Evolutionary conservation across 2,797 vertebrate genomes (phyloP).

Genomic region (Bovichtus variegatus): DNA sequence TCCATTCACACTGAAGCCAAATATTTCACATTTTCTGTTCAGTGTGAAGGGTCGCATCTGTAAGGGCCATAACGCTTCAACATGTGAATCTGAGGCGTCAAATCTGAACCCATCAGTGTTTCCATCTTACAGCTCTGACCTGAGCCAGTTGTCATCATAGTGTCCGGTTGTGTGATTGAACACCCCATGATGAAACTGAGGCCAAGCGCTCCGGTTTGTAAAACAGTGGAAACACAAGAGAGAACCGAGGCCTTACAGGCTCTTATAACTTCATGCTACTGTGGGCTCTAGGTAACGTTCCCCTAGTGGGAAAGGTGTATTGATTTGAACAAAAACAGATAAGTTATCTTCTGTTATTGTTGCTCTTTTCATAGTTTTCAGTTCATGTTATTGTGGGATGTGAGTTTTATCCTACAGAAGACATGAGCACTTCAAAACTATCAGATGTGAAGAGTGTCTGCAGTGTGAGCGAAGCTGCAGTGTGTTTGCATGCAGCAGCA

Average conservation of each 20-base stretch:
- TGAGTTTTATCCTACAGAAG: background rate
- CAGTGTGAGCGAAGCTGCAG: constrained; percentile 41
- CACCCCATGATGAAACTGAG: no score
- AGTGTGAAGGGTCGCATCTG: background rate
- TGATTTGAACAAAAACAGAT: background rate
- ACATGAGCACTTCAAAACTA: background rate
- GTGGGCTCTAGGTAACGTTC: no score
- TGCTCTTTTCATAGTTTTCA: background rate
- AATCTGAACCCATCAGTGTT: no score
- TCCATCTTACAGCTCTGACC: no score
- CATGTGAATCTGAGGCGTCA: background rate
- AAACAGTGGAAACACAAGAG: background rate
- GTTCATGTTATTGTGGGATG: background rate
- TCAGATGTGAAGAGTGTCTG: background rate
- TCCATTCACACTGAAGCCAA: constrained; percentile 41
- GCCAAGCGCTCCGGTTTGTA: background rate
- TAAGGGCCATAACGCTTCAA: no score
- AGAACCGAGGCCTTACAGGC: no score
- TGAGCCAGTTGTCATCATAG: background rate
- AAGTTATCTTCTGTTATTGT: background rate
- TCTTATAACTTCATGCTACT: no score
- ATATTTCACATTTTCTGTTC: background rate
- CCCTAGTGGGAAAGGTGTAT: background rate
- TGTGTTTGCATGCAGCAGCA: constrained; percentile 42
- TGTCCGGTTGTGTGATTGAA: no score